Conservation (phyloP, 2,888 invertebrate genomes). For the Lysandra bellargus region DNA sequence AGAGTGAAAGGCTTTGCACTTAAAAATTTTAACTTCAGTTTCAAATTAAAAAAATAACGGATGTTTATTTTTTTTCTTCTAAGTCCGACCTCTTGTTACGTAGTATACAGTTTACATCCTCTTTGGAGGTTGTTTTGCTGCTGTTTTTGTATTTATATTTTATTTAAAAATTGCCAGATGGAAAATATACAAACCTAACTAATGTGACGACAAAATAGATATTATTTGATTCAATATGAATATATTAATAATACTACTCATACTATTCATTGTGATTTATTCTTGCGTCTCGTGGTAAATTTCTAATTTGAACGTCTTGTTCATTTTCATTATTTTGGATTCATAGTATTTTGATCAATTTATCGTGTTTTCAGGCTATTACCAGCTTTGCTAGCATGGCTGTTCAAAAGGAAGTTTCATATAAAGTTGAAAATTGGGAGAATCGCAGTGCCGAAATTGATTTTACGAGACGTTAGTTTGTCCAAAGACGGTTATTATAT, state of each 20-base stretch:
- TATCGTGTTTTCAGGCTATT: constrained; percentile 82
- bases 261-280: constrained; percentile 72
- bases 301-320: constrained; percentile 35
- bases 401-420: constrained; percentile 89
- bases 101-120: no score
- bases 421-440: constrained; percentile 89
- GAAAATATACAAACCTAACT: constrained; percentile 12
- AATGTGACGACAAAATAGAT: not conserved
- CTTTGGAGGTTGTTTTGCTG: constrained; percentile 4
- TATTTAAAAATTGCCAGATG: constrained; percentile 2
- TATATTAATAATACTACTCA: constrained; percentile 58
- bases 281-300: constrained; percentile 83
- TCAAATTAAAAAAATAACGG: no score
- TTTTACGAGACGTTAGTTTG: constrained; percentile 89
- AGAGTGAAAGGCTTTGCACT: no score
- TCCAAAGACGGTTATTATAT: constrained; percentile 89
- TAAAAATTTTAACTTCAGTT: no score
- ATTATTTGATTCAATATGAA: constrained; percentile 56
- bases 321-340: constrained; percentile 36
- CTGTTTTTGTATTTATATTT: not conserved
- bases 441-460: constrained; percentile 89
- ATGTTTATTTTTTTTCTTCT: no score
- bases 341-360: constrained; percentile 42
- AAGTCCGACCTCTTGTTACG: no score
- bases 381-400: constrained; percentile 88